These are phyloP conservation scores for Odontamblyopus rebecca DNA, from an alignment of 2,797 vertebrate genomes.

Conservation along the genomic window DNA sequence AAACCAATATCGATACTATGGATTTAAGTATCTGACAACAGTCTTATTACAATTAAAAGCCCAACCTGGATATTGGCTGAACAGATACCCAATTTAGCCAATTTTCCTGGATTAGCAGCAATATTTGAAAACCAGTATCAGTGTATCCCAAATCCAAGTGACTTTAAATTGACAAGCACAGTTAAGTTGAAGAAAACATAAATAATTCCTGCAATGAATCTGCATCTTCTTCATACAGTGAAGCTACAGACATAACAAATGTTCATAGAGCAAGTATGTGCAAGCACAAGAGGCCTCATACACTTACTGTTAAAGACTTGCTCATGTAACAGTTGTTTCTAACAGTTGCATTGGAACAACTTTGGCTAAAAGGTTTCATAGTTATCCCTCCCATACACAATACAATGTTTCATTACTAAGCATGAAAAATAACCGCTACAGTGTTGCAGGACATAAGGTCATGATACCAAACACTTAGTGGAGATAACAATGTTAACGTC, in stretches of 20 bases:
- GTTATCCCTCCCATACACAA: conserved; percentile 17
- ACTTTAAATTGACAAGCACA: no score
- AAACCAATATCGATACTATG: no score
- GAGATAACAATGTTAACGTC: conserved; percentile 33
- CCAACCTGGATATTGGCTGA: no score
- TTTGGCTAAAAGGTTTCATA: neutral
- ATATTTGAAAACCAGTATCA: no score
- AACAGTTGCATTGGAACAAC: neutral
- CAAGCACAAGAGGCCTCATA: neutral
- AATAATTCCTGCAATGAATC: neutral
- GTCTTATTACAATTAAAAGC: no score
- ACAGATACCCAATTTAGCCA: no score
- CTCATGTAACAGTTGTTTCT: neutral
- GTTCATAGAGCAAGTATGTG: neutral
- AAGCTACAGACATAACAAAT: neutral
- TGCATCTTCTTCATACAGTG: neutral
- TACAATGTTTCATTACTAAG: conserved; percentile 25
- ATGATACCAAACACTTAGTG: conserved; percentile 11
- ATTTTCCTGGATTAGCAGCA: no score
- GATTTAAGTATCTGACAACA: no score
- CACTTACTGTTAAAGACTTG: neutral
- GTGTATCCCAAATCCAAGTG: no score
- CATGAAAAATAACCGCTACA: conserved; percentile 38
- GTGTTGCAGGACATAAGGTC: conserved; percentile 27
- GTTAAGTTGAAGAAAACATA: no score